Conservation (phyloP, 2,113 vertebrate genomes). For the Glareola pratincola region DNA sequence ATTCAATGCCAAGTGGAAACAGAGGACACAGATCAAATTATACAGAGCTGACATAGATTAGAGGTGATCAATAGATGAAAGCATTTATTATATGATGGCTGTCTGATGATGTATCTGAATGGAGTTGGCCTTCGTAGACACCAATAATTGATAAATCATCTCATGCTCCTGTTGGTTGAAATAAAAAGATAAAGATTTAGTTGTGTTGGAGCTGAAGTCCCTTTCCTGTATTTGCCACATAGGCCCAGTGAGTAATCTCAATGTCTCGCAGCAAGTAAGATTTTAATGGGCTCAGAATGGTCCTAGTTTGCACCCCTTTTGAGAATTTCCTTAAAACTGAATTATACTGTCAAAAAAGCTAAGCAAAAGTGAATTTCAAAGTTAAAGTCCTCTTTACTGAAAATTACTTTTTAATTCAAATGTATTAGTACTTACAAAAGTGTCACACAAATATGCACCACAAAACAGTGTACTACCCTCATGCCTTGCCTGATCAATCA, state of each 20-base stretch:
- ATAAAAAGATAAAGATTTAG: background rate
- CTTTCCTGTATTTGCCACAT: background rate
- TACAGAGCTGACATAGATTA: background rate
- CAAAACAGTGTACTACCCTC: background rate
- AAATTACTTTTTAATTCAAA: background rate
- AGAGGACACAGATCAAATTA: background rate
- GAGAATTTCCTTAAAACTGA: background rate
- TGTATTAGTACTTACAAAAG: background rate
- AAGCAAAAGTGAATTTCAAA: background rate
- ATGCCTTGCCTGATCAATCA: background rate
- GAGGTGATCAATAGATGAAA: background rate
- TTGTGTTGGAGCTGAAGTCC: background rate
- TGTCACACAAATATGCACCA: background rate
- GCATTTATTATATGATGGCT: background rate
- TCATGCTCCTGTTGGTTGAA: background rate
- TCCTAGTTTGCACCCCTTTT: background rate
- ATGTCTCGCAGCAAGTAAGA: background rate
- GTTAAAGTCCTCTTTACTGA: background rate
- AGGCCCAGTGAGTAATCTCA: background rate
- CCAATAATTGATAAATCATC: background rate
- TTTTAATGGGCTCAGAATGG: background rate
- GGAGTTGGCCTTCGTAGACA: background rate
- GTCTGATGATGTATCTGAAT: background rate
- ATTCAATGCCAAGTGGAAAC: background rate
- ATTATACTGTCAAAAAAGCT: background rate